phyloP scores from a whole-genome alignment of 2,113 vertebrate species.

The Clarias magur region DNA sequence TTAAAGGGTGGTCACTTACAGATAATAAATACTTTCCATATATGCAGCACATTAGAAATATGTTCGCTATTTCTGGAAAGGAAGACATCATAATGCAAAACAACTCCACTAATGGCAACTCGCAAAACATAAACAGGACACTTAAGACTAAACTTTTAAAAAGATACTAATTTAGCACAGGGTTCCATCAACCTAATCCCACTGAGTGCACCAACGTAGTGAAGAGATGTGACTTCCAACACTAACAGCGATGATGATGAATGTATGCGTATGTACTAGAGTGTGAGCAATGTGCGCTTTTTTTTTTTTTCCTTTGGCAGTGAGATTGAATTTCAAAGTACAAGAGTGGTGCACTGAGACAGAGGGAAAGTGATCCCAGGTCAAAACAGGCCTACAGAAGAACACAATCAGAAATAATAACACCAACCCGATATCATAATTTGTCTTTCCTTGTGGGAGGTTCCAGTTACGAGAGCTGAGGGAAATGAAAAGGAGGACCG shows the following conservation, averaged over 20 bases:
- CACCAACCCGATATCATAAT: conserved; percentile 74
- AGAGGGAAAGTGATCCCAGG: conserved; percentile 66
- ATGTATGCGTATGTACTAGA: conserved; percentile 51
- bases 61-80: neutral
- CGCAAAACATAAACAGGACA: neutral
- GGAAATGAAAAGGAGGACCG: conserved; percentile 63
- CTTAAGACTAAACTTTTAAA: neutral
- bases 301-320: conserved; percentile 59
- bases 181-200: neutral
- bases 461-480: conserved; percentile 65
- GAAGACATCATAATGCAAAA: neutral
- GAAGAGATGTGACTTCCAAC: neutral
- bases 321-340: conserved; percentile 66
- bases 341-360: conserved; percentile 40
- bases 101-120: neutral
- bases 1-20: neutral
- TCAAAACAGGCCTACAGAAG: conserved; percentile 65
- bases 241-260: conserved; percentile 9
- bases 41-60: neutral
- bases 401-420: conserved; percentile 74
- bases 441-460: conserved; percentile 61
- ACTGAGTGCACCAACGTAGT: neutral
- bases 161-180: neutral
- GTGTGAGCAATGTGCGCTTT: conserved; percentile 57
- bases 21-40: conserved; percentile 5